Evolutionary conservation across 2,797 vertebrate genomes (phyloP).

Genomic region (Sebastes nivosus): DNA sequence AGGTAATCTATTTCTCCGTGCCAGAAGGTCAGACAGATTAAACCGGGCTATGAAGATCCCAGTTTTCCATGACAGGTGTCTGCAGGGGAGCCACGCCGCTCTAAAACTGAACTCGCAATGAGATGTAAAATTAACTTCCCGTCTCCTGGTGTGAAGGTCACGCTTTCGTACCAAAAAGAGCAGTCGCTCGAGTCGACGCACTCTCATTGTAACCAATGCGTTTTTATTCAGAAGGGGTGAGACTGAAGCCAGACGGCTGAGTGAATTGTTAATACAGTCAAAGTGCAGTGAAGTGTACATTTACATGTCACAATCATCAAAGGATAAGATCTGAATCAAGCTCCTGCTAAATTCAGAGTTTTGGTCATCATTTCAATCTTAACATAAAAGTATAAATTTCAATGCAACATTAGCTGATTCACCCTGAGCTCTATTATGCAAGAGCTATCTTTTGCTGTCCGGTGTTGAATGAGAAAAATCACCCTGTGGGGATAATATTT

Average conservation of each 20-base stretch:
- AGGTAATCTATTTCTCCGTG: conserved; percentile 76
- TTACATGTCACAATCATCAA: conserved; percentile 14
- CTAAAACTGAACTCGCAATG: conserved; percentile 76
- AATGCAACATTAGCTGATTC: background rate
- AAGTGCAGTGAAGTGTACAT: conserved; percentile 4
- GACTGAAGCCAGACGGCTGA: conserved; percentile 10
- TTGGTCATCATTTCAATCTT: conserved; percentile 10
- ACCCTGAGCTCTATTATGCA: conserved; percentile 13
- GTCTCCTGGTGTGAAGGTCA: conserved; percentile 75
- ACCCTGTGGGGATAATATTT: conserved; percentile 27
- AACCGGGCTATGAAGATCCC: conserved; percentile 78
- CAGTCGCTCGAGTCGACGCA: background rate
- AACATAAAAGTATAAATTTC: conserved; percentile 20
- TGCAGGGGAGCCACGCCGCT: conserved; percentile 67
- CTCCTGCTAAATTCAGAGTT: background rate
- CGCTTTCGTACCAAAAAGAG: conserved; percentile 53
- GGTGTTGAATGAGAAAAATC: conserved; percentile 32
- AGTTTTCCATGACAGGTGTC: conserved; percentile 78
- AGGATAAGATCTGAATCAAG: conserved; percentile 4
- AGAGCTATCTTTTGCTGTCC: background rate
- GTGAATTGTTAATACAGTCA: conserved; percentile 1
- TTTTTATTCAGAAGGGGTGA: conserved; percentile 32
- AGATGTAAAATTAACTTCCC: conserved; percentile 82
- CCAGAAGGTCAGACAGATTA: conserved; percentile 83
- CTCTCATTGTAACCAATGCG: conserved; percentile 30